Base-by-base conservation (phyloP, 2,113 vertebrate genomes). In the Morphnarchus princeps region DNA sequence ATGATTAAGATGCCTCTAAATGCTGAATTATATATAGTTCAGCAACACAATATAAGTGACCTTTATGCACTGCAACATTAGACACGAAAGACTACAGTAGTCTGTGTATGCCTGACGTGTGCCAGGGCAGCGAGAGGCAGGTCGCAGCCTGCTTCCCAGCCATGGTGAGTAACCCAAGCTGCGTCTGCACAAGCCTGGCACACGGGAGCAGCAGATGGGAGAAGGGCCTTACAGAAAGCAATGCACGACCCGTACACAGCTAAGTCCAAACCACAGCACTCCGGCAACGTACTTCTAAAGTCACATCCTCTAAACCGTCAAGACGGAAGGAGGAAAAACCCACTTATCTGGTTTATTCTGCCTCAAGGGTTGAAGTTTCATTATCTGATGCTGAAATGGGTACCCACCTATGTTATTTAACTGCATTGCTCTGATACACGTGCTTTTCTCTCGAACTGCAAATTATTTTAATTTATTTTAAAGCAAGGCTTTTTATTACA, bases 21-120 rank as follows among this genome's bases (percentile, higher is more conserved):
- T 69, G 38, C 87, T 85, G 73, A 92, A 89, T 95, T 95, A 95
- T 95, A 95, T 50, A 93, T 94, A 96, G 89, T 11, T 54, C 70
- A 83, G 96, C 89, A 94, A 86, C 61, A 96, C 94, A 95, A 81
- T 86, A 81, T 66, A 90, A 3, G n/a, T 88, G 94, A 86, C 95
- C 93, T 96, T 92, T 40, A 32, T 21, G 84, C 10, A 2, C 58
- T 52, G 91, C 81, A 85, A 16, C 26, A 0, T 22, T 38, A 93
- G 76, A 50, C 91, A 43, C 2, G 32, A 18, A 54, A 29, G 69
- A 1, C 32, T 17, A 5, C 81, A 40, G 78, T 9, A n/a, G 47
- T 0, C 28, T 7, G 89, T 3, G 45, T 10, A 22, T 0, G 8
- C 43, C 85, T 36, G 92, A 9, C 7, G 7, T 11, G 89, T 59